Base-by-base conservation (phyloP, 2,797 vertebrate genomes). In the Propithecus deckenii region DNA sequence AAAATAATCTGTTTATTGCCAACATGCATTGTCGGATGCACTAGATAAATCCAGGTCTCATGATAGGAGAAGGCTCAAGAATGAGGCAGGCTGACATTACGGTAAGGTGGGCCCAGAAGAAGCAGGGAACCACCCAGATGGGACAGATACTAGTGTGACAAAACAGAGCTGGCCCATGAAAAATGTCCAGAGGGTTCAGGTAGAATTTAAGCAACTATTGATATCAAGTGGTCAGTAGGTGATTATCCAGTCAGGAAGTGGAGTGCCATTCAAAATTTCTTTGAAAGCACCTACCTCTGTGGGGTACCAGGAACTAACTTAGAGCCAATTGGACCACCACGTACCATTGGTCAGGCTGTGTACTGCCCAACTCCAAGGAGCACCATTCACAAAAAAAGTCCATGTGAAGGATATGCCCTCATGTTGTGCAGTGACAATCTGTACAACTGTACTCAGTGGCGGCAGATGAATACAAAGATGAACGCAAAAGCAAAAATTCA, bases 271-370 rank as follows among this genome's bases (percentile, higher is more conserved):
- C 41, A 84, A n/a, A 69, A 41, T 18, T 43, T 46, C 15, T 59
- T 86, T 50, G 74, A 46, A 74, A 84, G 74, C 12, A 25, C 28
- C 14, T 14, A 14, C 28, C 55, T 65, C 1, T 20, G 7, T n/a
- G 48, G 41, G 4, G 50, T 52, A 52, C 9, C 22, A 94, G 30
- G 41, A 8, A 41, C 32, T 48, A 28, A 15, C 0, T 2, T 43
- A 30, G 35, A 92, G 46, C 22, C n/a, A 59, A 13, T 2, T n/a
- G 1, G 7, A 23, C 32, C 20, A 52, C 5, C 11, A 46, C 0
- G 1, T 23, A 35, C 23, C 8, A 4, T 0, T 20, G 74, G 15
- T 22, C 10, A 55, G n/a, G 22, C 23, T 52, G 55, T 8, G 4
- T 28, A 43, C 6, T 50, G n/a, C 7, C 38, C n/a, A 48, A 10